Conservation (phyloP, 2,888 invertebrate genomes). For the Opisthograptis luteolata region DNA sequence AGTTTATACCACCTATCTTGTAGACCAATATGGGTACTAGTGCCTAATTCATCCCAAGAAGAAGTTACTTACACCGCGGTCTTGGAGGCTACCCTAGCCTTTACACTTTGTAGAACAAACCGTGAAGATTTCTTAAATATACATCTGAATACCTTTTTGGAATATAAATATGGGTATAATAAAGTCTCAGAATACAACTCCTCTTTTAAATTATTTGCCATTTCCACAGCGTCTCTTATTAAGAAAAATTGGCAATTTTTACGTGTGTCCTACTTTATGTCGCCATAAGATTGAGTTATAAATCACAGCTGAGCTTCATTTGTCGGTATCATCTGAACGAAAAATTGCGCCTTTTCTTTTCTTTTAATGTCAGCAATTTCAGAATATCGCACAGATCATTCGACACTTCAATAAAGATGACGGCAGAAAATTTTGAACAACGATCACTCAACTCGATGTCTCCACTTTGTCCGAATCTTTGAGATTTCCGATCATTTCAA, state of each 20-base stretch:
- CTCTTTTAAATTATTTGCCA: constrained; percentile 45
- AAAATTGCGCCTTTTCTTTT: constrained; percentile 64
- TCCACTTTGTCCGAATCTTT: constrained; percentile 7
- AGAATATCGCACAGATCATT: constrained; percentile 41
- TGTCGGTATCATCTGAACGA: constrained; percentile 68
- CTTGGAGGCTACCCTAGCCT: too few relatives aligned
- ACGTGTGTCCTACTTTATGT: constrained; percentile 76
- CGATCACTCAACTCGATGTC: constrained; percentile 34
- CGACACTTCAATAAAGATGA: constrained; percentile 34
- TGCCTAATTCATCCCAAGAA: too few relatives aligned
- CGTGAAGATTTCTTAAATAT: too few relatives aligned
- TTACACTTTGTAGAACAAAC: too few relatives aligned
- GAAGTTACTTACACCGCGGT: too few relatives aligned
- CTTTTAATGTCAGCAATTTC: constrained; percentile 45
- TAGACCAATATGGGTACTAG: too few relatives aligned
- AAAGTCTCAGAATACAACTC: constrained; percentile 6
- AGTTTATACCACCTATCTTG: too few relatives aligned
- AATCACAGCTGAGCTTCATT: constrained; percentile 73
- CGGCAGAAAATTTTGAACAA: constrained; percentile 22
- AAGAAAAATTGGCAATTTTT: constrained; percentile 82
- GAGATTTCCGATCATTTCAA: neutral
- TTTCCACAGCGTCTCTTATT: constrained; percentile 66
- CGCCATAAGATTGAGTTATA: constrained; percentile 76
- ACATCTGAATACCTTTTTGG: too few relatives aligned
- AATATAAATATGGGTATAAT: constrained; percentile 2